phyloP scores from a whole-genome alignment of 2,888 invertebrate genomes.

The Eristalis arbustorum region DNA sequence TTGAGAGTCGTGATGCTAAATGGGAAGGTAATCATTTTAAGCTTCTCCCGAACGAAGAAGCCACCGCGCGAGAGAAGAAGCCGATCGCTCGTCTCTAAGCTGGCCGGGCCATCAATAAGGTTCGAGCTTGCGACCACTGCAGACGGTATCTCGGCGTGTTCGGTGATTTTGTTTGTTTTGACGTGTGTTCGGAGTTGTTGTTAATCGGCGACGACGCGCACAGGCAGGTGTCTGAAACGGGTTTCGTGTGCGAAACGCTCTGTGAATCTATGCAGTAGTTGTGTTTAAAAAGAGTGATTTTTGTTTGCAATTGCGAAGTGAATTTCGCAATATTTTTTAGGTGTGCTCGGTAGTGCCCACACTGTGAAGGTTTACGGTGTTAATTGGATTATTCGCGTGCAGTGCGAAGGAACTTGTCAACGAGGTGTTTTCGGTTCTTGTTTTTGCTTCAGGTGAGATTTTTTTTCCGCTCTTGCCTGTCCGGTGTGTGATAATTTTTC shows the following conservation, averaged over 20 bases:
- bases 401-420: not conserved
- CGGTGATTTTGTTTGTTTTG: not conserved
- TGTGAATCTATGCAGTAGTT: no score
- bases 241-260: not conserved
- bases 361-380: not conserved
- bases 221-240: not conserved
- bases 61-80: not conserved
- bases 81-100: conserved; percentile 42
- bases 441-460: not conserved
- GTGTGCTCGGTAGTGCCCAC: not conserved
- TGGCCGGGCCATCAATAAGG: conserved; percentile 59
- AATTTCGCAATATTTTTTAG: not conserved
- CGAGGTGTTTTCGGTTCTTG: not conserved
- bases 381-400: not conserved
- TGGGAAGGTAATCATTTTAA: conserved; percentile 16
- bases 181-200: not conserved
- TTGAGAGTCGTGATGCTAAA: conserved; percentile 26
- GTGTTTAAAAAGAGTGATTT: not conserved
- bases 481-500: not conserved
- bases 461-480: not conserved
- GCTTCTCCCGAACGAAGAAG: conserved; percentile 30
- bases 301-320: not conserved
- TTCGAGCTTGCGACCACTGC: conserved; percentile 61
- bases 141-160: conserved; percentile 16
- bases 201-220: not conserved